These are phyloP conservation scores for Drosophila ironensis DNA, from an alignment of 1,140 invertebrate genomes.

Conservation along the genomic window DNA sequence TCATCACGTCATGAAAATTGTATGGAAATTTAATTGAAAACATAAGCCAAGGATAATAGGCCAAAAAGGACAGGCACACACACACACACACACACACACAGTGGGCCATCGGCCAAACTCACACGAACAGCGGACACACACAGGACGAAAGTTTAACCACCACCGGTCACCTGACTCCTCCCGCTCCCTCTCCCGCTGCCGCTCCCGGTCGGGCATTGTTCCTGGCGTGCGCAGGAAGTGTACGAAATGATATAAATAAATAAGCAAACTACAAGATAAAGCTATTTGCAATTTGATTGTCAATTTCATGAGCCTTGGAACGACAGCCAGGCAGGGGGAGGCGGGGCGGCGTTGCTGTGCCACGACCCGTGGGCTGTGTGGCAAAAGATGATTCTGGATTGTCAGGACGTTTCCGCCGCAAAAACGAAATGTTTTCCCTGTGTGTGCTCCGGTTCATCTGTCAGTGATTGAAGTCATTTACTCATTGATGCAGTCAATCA, in stretches of 20 bases:
- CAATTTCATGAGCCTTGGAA: constrained; percentile 64
- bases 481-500: constrained; percentile 77
- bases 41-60: constrained; percentile 80
- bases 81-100: constrained; percentile 33
- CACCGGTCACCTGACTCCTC: constrained; percentile 32
- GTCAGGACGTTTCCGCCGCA: constrained; percentile 65
- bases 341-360: not conserved
- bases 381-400: constrained; percentile 35
- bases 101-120: too few species aligned
- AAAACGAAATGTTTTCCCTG: constrained; percentile 54
- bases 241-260: constrained; percentile 79
- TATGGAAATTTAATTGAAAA: constrained; percentile 82
- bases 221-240: constrained; percentile 65
- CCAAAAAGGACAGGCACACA: constrained; percentile 74
- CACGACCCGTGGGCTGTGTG: constrained; percentile 3
- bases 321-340: not conserved
- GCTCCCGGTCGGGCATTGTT: constrained; percentile 41
- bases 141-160: constrained; percentile 56
- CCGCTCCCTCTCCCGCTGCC: constrained; percentile 5
- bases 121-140: constrained; percentile 26
- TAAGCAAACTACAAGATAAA: constrained; percentile 80
- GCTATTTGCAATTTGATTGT: constrained; percentile 80
- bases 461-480: constrained; percentile 63
- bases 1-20: constrained; percentile 81
- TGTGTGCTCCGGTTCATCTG: constrained; percentile 30